Evolutionary conservation across 2,888 invertebrate species (phyloP).

Genomic region (Oegoconia quadripuncta): DNA sequence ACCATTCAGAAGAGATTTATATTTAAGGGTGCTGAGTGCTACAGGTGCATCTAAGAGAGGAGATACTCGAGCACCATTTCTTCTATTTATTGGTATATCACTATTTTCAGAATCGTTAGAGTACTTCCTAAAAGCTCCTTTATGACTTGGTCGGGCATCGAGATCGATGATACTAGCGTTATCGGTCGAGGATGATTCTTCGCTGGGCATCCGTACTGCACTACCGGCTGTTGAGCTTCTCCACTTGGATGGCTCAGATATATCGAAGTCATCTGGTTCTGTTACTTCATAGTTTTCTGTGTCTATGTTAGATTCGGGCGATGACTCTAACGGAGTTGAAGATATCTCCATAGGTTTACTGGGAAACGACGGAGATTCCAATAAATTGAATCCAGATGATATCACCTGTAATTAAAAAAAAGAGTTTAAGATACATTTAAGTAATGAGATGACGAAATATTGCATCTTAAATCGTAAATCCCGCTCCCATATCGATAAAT

Average conservation of each 20-base stretch:
- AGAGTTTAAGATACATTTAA: too few species aligned
- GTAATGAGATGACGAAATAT: too few species aligned
- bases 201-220: conserved; percentile 84
- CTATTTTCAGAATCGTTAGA: conserved; percentile 60
- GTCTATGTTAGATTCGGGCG: conserved; percentile 48
- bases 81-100: conserved; percentile 45
- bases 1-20: conserved; percentile 61
- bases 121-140: conserved; percentile 49
- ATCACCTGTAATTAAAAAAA: conserved; percentile 53
- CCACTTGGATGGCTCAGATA: conserved; percentile 81
- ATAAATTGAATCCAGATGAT: conserved; percentile 62
- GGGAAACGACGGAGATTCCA: conserved; percentile 50
- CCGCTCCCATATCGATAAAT: too few species aligned
- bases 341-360: conserved; percentile 67
- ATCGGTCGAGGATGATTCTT: conserved; percentile 70
- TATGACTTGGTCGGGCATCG: conserved; percentile 46
- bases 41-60: conserved; percentile 59
- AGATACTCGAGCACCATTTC: conserved; percentile 44
- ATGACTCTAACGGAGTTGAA: conserved; percentile 57
- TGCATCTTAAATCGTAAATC: too few species aligned
- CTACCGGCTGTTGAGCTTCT: conserved; percentile 82
- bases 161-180: conserved; percentile 69
- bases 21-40: conserved; percentile 61
- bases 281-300: conserved; percentile 68
- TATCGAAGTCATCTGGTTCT: conserved; percentile 77